Evolutionary conservation across 2,113 vertebrate species (phyloP).

Genomic region (Scartelaos histophorus): DNA sequence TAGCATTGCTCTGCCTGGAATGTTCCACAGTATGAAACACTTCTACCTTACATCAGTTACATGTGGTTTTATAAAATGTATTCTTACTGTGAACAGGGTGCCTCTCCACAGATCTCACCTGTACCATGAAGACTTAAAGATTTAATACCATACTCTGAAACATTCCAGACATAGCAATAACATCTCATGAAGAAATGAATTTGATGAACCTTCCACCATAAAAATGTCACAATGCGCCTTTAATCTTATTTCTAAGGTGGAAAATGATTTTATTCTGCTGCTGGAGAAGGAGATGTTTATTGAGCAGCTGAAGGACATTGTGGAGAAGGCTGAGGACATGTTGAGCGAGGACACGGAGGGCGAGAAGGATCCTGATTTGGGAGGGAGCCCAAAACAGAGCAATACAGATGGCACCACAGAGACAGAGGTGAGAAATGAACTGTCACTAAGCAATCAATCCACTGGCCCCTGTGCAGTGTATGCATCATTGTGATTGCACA

Average conservation of each 20-base stretch:
- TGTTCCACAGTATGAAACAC: too few species aligned
- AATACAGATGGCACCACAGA: slow-evolving; percentile 67
- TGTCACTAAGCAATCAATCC: slow-evolving; percentile 23
- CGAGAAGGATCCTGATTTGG: slow-evolving; percentile 83
- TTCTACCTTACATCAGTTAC: too few species aligned
- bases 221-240: neutral
- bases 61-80: too few species aligned
- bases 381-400: slow-evolving; percentile 79
- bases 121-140: too few species aligned
- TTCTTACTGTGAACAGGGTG: too few species aligned
- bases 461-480: neutral
- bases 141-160: too few species aligned
- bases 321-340: slow-evolving; percentile 98
- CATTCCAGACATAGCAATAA: too few species aligned
- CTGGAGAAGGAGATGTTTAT: slow-evolving; percentile 94
- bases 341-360: slow-evolving; percentile 91
- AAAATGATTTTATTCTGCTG: slow-evolving; percentile 95
- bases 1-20: too few species aligned
- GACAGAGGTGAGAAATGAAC: slow-evolving; percentile 78
- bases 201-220: too few species aligned
- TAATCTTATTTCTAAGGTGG: slow-evolving; percentile 79
- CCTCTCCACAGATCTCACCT: too few species aligned
- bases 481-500: slow-evolving; percentile 30
- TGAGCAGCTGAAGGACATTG: slow-evolving; percentile 97
- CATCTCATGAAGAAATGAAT: too few species aligned